Conservation (phyloP, 1,140 invertebrate species). For the Drosophila ohnishii region DNA sequence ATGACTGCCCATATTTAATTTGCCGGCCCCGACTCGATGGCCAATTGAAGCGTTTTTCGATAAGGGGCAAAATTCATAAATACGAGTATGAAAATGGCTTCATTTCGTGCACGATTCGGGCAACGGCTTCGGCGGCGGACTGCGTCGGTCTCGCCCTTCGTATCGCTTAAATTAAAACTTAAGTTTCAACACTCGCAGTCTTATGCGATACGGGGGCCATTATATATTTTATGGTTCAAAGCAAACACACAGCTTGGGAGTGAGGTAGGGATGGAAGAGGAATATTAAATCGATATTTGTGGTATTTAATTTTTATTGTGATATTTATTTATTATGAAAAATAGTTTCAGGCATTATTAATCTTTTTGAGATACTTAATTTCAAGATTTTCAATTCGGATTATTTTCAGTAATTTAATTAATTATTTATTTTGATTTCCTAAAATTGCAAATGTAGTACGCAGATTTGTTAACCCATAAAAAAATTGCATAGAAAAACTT, state of each 20-base stretch:
- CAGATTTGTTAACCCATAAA: too few relatives aligned
- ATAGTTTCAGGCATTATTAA: too few relatives aligned
- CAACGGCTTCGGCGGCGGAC: neutral
- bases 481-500: too few relatives aligned
- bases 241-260: constrained; percentile 24
- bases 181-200: constrained; percentile 76
- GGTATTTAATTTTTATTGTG: neutral
- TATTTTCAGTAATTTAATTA: too few relatives aligned
- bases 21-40: constrained; percentile 55
- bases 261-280: neutral
- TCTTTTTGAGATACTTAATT: too few relatives aligned
- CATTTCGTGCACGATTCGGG: constrained; percentile 57
- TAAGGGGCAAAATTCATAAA: constrained; percentile 77
- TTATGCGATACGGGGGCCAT: constrained; percentile 59
- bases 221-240: constrained; percentile 63
- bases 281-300: neutral
- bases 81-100: constrained; percentile 75
- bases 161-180: constrained; percentile 81
- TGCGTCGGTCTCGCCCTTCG: constrained; percentile 50
- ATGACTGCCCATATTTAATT: constrained; percentile 81
- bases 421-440: too few relatives aligned
- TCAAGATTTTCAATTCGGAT: too few relatives aligned
- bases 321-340: too few relatives aligned
- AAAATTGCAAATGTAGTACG: too few relatives aligned
- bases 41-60: constrained; percentile 78